A percentile compares a stretch with the other conserved stretches of the same genome.
Evolutionary conservation across 2,113 vertebrate genomes (phyloP).

Genomic region (Aepyceros melampus): DNA sequence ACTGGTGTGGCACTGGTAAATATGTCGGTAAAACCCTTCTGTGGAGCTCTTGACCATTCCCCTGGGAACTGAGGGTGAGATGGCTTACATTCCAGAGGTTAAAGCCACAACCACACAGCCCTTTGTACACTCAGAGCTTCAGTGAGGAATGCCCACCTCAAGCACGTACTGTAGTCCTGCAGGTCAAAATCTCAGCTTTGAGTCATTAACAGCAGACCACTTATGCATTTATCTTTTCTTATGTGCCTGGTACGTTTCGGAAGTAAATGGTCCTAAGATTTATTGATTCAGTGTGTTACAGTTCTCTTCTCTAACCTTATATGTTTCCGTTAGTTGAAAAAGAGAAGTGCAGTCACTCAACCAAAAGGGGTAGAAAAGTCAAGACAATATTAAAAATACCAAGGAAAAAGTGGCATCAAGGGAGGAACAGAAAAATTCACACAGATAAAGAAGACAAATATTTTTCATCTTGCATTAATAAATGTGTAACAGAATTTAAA

Average conservation of each 20-base stretch:
- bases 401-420: neutral
- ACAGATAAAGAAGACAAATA: neutral
- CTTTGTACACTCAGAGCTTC: neutral
- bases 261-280: constrained; percentile 34
- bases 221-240: neutral
- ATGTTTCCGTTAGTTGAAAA: constrained; percentile 20
- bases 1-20: neutral
- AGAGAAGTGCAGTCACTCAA: constrained; percentile 57
- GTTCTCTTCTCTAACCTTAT: neutral
- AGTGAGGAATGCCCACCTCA: neutral
- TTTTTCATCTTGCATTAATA: neutral
- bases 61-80: neutral
- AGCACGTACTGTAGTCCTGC: fast-evolving
- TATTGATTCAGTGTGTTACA: neutral
- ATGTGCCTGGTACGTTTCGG: neutral
- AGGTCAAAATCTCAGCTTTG: neutral
- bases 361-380: constrained; percentile 65
- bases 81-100: neutral
- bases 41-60: neutral
- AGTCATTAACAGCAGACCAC: neutral
- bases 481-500: neutral
- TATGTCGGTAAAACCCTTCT: neutral
- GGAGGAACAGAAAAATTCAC: neutral
- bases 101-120: fast-evolving
- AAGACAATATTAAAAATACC: constrained; percentile 7